Conservation (phyloP, 2,888 invertebrate genomes). For the Ormyrus labotus region DNA sequence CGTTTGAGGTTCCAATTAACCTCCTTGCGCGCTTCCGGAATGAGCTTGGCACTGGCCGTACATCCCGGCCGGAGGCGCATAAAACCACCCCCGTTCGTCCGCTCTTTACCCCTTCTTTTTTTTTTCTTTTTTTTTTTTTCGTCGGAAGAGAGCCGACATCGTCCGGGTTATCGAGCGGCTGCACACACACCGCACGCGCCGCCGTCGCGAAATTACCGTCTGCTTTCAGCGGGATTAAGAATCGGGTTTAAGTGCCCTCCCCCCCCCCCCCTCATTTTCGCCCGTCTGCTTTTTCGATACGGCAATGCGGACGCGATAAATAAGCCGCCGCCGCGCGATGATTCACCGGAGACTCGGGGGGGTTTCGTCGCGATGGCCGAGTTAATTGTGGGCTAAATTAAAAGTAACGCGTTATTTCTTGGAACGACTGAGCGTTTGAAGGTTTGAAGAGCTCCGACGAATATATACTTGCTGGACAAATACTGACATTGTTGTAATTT, state of each 20-base stretch:
- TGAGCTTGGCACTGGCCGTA: slow-evolving; percentile 44
- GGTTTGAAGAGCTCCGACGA: no score
- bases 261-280: slow-evolving; percentile 63
- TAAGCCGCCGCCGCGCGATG: no score
- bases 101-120: slow-evolving; percentile 2
- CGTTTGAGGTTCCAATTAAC: slow-evolving; percentile 51
- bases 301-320: neutral
- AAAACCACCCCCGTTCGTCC: slow-evolving; percentile 39
- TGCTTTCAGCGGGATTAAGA: slow-evolving; percentile 72
- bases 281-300: slow-evolving; percentile 51
- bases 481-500: no score
- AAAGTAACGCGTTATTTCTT: no score
- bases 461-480: no score
- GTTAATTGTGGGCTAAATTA: no score
- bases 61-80: slow-evolving; percentile 53
- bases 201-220: slow-evolving; percentile 63
- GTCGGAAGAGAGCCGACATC: neutral
- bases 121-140: no score
- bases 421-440: no score
- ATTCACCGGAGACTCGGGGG: no score
- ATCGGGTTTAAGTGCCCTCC: slow-evolving; percentile 62
- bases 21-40: slow-evolving; percentile 25
- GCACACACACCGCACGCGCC: slow-evolving; percentile 20
- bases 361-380: no score
- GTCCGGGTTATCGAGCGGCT: slow-evolving; percentile 6